Conservation (phyloP, 2,888 invertebrate genomes). For the Beris chalybata region DNA sequence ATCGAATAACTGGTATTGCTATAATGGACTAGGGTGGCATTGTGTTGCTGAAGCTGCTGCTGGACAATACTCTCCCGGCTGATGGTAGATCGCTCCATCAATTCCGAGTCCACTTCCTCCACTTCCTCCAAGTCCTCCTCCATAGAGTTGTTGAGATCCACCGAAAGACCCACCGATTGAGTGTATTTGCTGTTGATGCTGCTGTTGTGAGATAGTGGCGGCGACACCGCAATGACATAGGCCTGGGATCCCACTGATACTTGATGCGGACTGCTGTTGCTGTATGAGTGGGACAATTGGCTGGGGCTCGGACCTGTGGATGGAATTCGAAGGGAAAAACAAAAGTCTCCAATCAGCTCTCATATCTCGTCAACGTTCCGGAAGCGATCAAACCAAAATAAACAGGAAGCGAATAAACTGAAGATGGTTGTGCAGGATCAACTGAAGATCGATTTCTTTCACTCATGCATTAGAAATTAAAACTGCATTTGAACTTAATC, state of each 20-base stretch:
- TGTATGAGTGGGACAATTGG: slow-evolving; percentile 55
- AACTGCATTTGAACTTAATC: slow-evolving; percentile 20
- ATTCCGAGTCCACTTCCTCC: slow-evolving; percentile 57
- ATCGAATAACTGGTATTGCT: slow-evolving; percentile 58
- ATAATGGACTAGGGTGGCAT: slow-evolving; percentile 56
- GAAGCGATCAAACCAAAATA: not conserved
- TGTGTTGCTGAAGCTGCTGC: slow-evolving; percentile 51
- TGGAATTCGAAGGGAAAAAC: not conserved
- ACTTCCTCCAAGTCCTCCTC: slow-evolving; percentile 52
- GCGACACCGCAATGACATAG: slow-evolving; percentile 54
- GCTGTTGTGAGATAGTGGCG: slow-evolving; percentile 53
- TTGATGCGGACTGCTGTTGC: slow-evolving; percentile 54
- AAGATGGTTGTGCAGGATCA: no score
- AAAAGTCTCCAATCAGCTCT: not conserved
- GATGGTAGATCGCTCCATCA: slow-evolving; percentile 59
- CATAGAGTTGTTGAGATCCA: slow-evolving; percentile 58
- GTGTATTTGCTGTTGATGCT: slow-evolving; percentile 52
- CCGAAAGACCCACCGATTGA: slow-evolving; percentile 53
- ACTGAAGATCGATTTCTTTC: not conserved
- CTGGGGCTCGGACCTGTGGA: slow-evolving; percentile 54
- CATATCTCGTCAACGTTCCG: no score
- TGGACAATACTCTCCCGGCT: slow-evolving; percentile 59
- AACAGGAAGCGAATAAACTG: no score
- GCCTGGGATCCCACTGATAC: slow-evolving; percentile 57
- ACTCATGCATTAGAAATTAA: slow-evolving; percentile 17